Percentiles rank a stretch among this genome's conserved stretches.
Evolutionary conservation across 2,113 vertebrate genomes (phyloP).

Genomic region (Myrmecophaga tridactyla): DNA sequence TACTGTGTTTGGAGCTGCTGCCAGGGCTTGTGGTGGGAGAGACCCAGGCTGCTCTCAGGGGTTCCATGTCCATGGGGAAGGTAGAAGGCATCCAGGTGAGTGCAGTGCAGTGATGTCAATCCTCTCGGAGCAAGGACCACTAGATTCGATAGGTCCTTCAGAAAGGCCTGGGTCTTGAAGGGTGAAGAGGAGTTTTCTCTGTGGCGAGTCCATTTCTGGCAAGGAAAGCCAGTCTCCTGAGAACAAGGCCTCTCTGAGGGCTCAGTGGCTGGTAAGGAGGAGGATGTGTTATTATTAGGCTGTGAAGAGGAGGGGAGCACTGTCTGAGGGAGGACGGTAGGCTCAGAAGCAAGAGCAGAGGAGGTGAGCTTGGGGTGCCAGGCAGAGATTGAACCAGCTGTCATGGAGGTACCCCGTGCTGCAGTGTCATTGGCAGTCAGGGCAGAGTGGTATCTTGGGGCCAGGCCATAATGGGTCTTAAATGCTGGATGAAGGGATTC

Average conservation of each 20-base stretch:
- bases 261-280: not conserved
- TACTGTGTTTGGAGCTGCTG: too few species aligned
- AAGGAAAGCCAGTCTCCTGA: not conserved
- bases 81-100: not conserved
- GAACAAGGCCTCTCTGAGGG: rapidly evolving
- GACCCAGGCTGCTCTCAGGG: not conserved
- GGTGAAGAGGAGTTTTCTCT: not conserved
- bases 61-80: not conserved
- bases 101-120: not conserved
- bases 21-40: not conserved
- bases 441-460: not conserved
- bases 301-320: not conserved
- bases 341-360: not conserved
- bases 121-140: not conserved
- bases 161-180: not conserved
- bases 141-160: not conserved
- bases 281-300: not conserved
- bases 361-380: not conserved
- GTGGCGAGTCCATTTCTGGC: not conserved
- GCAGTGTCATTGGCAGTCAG: too few species aligned
- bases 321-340: not conserved
- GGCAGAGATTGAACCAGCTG: rapidly evolving
- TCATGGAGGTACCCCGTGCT: not conserved
- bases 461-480: not conserved
- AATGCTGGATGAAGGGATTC: not conserved